Percentiles rank a stretch among this genome's conserved stretches.
Conservation (phyloP, 2,888 invertebrate genomes). For the Colostygia pectinataria region DNA sequence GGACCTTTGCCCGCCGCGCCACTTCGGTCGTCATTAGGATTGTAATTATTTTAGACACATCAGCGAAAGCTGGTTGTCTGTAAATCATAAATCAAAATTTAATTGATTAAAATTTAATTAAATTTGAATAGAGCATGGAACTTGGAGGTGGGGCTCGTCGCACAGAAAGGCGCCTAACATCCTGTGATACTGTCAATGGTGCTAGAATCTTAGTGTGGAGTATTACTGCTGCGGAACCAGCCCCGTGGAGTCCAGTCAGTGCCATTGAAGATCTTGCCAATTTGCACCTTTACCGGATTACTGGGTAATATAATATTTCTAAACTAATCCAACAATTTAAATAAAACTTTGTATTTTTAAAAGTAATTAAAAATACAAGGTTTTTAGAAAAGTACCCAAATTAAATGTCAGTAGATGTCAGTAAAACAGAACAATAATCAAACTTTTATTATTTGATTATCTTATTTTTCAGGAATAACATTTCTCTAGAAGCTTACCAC, state of each 20-base stretch:
- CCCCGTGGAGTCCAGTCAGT: constrained; percentile 92
- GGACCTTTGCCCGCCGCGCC: no score
- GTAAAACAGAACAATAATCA: no score
- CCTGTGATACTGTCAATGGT: constrained; percentile 51
- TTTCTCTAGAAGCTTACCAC: constrained; percentile 90
- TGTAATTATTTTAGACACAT: no score
- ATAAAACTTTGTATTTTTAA: no score
- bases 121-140: constrained; percentile 65
- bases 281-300: constrained; percentile 90
- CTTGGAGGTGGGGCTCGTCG: constrained; percentile 72
- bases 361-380: no score
- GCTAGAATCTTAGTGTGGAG: constrained; percentile 91
- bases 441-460: not conserved
- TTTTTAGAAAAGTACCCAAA: no score
- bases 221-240: constrained; percentile 92
- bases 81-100: no score
- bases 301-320: constrained; percentile 76
- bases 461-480: constrained; percentile 80
- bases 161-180: constrained; percentile 73
- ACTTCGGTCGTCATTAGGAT: no score
- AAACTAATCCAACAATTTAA: no score
- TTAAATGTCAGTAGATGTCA: no score
- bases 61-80: no score
- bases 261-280: constrained; percentile 94
- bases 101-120: not conserved